Conservation (phyloP, 2,888 invertebrate genomes). For the Petrolisthes manimaculis region DNA sequence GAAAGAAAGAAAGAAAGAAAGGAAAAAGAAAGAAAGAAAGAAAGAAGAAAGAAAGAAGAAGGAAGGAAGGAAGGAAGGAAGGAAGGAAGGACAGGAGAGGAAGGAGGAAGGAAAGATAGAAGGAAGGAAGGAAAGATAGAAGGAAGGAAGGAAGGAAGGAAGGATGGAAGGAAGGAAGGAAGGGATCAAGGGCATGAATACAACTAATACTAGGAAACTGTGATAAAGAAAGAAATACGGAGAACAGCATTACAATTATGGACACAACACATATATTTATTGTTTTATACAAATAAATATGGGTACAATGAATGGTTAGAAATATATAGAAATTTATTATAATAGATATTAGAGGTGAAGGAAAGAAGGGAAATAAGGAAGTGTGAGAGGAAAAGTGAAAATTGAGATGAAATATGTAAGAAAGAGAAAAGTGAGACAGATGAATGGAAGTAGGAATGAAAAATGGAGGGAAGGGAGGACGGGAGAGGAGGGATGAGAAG, state of each 20-base stretch:
- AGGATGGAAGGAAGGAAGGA: not conserved
- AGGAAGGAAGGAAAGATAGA: not conserved
- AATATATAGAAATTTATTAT: not conserved
- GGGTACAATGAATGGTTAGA: not conserved
- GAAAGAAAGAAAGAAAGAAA: not conserved
- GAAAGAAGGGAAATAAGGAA: constrained; percentile 4
- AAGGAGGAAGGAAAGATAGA: not conserved
- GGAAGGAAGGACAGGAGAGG: not conserved
- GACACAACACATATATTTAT: too few species aligned
- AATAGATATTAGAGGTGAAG: not conserved
- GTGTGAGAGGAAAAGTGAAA: not conserved
- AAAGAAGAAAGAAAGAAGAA: not conserved
- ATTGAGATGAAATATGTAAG: not conserved
- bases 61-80: not conserved
- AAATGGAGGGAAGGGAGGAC: not conserved
- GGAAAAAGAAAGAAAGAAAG: not conserved
- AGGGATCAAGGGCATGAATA: too few species aligned
- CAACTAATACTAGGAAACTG: too few species aligned
- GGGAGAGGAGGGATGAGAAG: not conserved
- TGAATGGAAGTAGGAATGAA: not conserved
- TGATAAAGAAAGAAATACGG: too few species aligned
- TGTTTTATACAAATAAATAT: too few species aligned
- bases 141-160: not conserved
- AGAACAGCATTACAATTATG: too few species aligned
- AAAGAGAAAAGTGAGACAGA: not conserved